Evolutionary conservation across 2,113 vertebrate species (phyloP).

Genomic region (Ctenomys sociabilis): DNA sequence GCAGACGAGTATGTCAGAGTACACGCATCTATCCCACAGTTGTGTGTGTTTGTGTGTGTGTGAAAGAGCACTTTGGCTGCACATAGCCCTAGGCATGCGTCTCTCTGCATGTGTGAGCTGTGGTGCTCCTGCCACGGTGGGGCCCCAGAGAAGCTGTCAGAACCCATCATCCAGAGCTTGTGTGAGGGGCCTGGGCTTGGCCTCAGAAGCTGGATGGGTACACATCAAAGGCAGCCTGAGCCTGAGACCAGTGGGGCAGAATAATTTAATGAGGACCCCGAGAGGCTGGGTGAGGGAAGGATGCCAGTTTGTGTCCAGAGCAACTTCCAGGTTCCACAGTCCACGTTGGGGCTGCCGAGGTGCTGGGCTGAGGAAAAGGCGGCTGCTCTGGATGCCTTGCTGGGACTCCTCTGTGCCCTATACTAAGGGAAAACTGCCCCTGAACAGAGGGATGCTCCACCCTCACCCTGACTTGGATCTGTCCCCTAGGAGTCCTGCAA

Average conservation of each 20-base stretch:
- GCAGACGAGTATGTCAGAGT: too few species aligned
- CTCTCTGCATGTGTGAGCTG: neutral
- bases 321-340: slow-evolving; percentile 1
- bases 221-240: slow-evolving; percentile 71
- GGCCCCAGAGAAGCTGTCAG: slow-evolving; percentile 64
- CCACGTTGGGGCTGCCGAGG: neutral
- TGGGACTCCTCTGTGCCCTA: neutral
- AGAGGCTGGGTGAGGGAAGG: neutral
- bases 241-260: slow-evolving; percentile 58
- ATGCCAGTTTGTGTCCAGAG: slow-evolving; percentile 4
- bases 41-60: neutral
- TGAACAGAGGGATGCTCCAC: neutral
- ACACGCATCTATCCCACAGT: rapidly evolving
- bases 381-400: neutral
- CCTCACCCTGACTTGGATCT: neutral
- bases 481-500: neutral
- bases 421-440: neutral
- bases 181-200: slow-evolving; percentile 56
- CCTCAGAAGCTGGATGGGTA: slow-evolving; percentile 20
- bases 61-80: neutral
- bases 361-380: neutral
- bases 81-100: neutral
- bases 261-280: slow-evolving; percentile 77
- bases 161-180: slow-evolving; percentile 56
- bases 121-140: neutral